Evolutionary conservation across 2,888 invertebrate species (phyloP).

Genomic region (Thereva unica): DNA sequence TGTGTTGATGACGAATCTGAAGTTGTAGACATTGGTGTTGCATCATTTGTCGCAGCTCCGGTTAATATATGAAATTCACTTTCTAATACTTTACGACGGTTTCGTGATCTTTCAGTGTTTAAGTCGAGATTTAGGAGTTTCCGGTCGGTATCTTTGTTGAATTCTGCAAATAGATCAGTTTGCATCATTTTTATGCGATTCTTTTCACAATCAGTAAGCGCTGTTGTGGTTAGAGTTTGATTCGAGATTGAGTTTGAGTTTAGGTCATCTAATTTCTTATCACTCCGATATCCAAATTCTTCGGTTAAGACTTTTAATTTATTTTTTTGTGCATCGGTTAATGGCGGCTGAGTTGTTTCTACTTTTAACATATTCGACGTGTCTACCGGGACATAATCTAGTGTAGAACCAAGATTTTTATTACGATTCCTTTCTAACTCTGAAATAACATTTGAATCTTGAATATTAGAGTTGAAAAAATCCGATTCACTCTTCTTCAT

Average conservation of each 20-base stretch:
- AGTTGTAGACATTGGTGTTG: constrained; percentile 50
- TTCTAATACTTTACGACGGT: constrained; percentile 48
- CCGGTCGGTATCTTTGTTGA: constrained; percentile 45
- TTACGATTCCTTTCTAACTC: constrained; percentile 49
- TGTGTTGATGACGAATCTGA: constrained; percentile 44
- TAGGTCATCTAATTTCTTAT: constrained; percentile 49
- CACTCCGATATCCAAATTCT: constrained; percentile 62
- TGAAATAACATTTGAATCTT: constrained; percentile 32
- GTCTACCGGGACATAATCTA: constrained; percentile 40
- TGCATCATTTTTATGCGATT: constrained; percentile 55
- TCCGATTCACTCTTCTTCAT: constrained; percentile 49
- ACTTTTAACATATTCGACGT: constrained; percentile 10
- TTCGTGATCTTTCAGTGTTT: constrained; percentile 47
- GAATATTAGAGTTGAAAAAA: constrained; percentile 50
- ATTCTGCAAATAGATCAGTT: constrained; percentile 48
- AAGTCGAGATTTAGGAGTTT: constrained; percentile 47
- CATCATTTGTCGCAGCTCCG: constrained; percentile 42
- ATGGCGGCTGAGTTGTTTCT: too few species aligned
- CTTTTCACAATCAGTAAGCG: constrained; percentile 52
- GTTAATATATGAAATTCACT: constrained; percentile 49
- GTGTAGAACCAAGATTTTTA: constrained; percentile 43
- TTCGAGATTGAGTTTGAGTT: constrained; percentile 47
- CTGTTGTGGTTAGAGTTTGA: constrained; percentile 25
- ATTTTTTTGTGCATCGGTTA: constrained; percentile 63
- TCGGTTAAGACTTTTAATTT: constrained; percentile 65